Percentiles rank a stretch among this genome's conserved stretches.
Conservation (phyloP, 2,797 vertebrate genomes). For the Lateolabrax maculatus region DNA sequence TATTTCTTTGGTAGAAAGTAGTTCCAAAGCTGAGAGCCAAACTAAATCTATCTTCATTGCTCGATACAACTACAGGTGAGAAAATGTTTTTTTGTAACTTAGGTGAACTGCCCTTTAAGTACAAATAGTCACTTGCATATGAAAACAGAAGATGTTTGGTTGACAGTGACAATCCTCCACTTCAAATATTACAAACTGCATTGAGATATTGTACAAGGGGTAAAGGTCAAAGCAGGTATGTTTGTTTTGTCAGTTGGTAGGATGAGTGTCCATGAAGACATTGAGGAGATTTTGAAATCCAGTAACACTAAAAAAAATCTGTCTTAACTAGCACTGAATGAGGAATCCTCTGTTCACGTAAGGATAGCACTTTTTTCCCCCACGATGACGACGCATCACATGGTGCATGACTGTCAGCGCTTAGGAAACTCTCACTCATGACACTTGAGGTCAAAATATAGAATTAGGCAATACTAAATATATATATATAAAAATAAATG, state of each 20-base stretch:
- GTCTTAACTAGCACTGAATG: neutral
- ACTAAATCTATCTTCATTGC: neutral
- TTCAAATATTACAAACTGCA: neutral
- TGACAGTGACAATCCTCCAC: neutral
- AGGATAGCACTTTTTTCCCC: neutral
- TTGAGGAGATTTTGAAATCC: slow-evolving; percentile 11
- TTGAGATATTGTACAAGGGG: neutral
- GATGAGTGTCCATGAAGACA: slow-evolving; percentile 12
- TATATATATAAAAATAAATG: too few relatives aligned
- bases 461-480: neutral
- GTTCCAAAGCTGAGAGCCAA: slow-evolving; percentile 2
- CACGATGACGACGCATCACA: slow-evolving; percentile 12
- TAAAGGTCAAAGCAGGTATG: slow-evolving; percentile 5
- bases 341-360: slow-evolving; percentile 7
- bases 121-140: neutral
- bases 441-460: neutral
- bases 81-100: neutral
- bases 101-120: neutral
- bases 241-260: neutral
- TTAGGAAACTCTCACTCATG: slow-evolving; percentile 21
- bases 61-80: neutral
- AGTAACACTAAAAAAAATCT: slow-evolving; percentile 32
- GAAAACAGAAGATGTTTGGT: neutral
- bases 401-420: slow-evolving; percentile 2
- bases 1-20: neutral